Percentiles rank a stretch among this genome's conserved stretches.
These are phyloP conservation scores for Pitangus sulphuratus DNA, from an alignment of 2,797 vertebrate genomes.

Conservation along the genomic window DNA sequence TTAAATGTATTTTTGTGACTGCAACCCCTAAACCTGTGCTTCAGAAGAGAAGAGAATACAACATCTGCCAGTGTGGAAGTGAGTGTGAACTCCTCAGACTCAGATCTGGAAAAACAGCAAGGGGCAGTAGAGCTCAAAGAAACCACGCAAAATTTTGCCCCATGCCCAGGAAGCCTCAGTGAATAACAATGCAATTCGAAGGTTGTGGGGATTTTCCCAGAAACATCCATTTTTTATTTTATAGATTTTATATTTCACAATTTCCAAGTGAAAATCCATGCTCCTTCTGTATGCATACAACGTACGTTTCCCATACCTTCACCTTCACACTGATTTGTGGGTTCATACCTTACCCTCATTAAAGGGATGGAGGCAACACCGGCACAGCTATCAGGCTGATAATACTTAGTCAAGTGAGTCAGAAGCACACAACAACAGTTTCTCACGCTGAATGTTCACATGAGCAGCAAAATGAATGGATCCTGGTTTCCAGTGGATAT, in stretches of 20 bases:
- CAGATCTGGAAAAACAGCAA: background rate
- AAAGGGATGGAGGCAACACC: background rate
- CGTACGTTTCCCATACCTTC: background rate
- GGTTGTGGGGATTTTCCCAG: background rate
- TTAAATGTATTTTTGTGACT: background rate
- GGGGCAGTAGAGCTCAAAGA: background rate
- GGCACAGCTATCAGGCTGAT: background rate
- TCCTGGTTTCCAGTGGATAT: background rate
- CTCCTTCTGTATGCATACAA: rapidly evolving
- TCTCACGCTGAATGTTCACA: background rate
- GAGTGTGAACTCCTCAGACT: background rate
- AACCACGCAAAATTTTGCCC: background rate
- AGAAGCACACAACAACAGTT: background rate
- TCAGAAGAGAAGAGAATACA: background rate
- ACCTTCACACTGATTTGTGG: background rate
- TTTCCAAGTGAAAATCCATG: background rate
- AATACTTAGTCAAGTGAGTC: background rate
- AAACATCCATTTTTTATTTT: rapidly evolving
- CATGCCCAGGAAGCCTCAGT: background rate
- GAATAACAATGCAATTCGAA: background rate
- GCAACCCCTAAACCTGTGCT: background rate
- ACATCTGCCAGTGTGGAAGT: background rate
- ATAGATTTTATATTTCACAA: background rate
- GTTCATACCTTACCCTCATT: background rate
- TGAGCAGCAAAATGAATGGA: background rate